These are phyloP conservation scores for Dendrocincla fuliginosa DNA, from an alignment of 2,797 vertebrate genomes.

Conservation along the genomic window DNA sequence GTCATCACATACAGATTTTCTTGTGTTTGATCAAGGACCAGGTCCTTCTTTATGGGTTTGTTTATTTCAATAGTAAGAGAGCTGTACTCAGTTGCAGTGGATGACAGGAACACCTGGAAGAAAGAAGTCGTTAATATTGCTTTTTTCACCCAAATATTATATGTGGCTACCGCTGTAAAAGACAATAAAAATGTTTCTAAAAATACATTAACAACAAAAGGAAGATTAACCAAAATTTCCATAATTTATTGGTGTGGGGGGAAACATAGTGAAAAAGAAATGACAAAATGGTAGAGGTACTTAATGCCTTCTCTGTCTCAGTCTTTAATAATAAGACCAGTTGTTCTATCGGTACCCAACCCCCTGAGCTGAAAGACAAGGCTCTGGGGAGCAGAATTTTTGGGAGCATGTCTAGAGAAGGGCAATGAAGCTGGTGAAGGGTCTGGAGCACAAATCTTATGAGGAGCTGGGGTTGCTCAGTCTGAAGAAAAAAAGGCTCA, in stretches of 20 bases:
- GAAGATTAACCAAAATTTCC: background rate
- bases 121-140: background rate
- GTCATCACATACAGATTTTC: constrained; percentile 91
- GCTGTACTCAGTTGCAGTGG: constrained; percentile 76
- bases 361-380: background rate
- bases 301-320: background rate
- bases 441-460: background rate
- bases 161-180: background rate
- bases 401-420: background rate
- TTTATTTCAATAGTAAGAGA: constrained; percentile 77
- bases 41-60: constrained; percentile 86
- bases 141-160: background rate
- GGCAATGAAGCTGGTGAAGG: fast-evolving
- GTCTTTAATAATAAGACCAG: background rate
- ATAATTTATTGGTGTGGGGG: background rate
- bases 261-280: background rate
- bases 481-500: background rate
- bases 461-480: background rate
- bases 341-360: background rate
- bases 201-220: background rate
- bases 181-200: background rate
- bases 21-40: constrained; percentile 85
- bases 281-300: background rate
- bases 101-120: constrained; percentile 83
- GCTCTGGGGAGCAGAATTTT: background rate